Base-by-base conservation (phyloP, 2,113 vertebrate genomes). In the Oenanthe oenanthe region DNA sequence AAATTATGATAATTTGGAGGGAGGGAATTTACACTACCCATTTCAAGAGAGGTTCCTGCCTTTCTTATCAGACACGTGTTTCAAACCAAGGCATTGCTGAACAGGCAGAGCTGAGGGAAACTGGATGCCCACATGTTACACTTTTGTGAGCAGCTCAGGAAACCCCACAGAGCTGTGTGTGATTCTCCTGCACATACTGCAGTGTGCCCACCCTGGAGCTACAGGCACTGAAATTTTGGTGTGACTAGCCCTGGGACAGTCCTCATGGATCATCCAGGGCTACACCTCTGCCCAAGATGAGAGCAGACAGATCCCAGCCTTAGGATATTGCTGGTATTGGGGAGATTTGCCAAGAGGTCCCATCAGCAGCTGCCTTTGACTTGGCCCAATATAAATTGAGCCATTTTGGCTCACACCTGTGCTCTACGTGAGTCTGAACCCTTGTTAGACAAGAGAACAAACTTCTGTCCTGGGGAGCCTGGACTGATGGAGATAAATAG, bases 91-190 rank as follows among this genome's bases (percentile, higher is more conserved):
- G 20, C 22, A 21, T 57, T 12, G 14, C 62, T 50, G 17, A 82
- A 17, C 5, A n/a, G 38, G 11, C 2, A 54, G 22, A 40, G 38
- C 15, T 58, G 31, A 17, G 28, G 32, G 43, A 51, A 50, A 14
- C 7, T 2, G 2, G 18, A 21, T 16, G 22, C 34, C 17, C 11
- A 4, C 0, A 3, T 10, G 16, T 25, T 31, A 2, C 16, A 22
- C 24, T 53, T 51, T 1, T 3, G 14, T 22, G 54, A 50, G 32
- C 24, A 76, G 50, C 36, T 80, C 20, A 4, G 63, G 66, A 67
- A 68, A 7, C 6, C 12, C 32, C 17, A 2, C 0, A 1, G 17
- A 26, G 36, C 31, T 20, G 31, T 20, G 31, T 1, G 4, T n/a
- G 34, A 36, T 21, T 10, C 19, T 29, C 31, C 17, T 53, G 31